phyloP scores from a whole-genome alignment of 2,113 vertebrate species.

The Poeciliopsis prolifica region DNA sequence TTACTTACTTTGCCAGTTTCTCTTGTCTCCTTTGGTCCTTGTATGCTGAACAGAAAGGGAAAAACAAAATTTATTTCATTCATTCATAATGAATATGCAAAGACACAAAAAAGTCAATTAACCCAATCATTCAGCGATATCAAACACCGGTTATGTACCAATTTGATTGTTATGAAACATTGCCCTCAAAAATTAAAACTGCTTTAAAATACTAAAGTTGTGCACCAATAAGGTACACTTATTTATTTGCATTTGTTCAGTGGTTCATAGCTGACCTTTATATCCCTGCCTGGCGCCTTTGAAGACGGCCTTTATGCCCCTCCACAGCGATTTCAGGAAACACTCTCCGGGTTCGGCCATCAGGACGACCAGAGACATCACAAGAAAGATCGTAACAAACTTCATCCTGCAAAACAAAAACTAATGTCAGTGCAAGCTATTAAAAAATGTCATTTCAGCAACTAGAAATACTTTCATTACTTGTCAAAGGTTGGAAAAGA shows the following conservation, averaged over 20 bases:
- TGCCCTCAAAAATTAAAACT: neutral
- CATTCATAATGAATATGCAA: neutral
- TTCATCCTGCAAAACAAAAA: constrained; percentile 44
- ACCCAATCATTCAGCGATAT: neutral
- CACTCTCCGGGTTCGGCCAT: constrained; percentile 53
- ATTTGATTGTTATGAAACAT: neutral
- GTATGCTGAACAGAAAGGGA: neutral
- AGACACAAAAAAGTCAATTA: too few species aligned
- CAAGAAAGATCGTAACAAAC: constrained; percentile 30
- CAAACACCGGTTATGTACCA: neutral
- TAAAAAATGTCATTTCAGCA: neutral
- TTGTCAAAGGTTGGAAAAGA: neutral
- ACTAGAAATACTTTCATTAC: neutral
- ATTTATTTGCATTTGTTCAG: neutral
- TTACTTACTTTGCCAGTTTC: neutral
- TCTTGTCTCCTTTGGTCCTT: neutral
- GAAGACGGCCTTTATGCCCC: rapidly evolving
- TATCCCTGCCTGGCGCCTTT: neutral
- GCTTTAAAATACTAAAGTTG: neutral
- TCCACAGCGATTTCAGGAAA: rapidly evolving
- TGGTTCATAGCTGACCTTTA: constrained; percentile 16
- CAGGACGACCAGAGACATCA: constrained; percentile 45
- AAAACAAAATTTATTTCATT: neutral
- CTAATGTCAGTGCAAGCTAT: neutral
- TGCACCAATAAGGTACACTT: neutral